Evolutionary conservation across 2,113 vertebrate species (phyloP).

Genomic region (Plestiodon gilberti): DNA sequence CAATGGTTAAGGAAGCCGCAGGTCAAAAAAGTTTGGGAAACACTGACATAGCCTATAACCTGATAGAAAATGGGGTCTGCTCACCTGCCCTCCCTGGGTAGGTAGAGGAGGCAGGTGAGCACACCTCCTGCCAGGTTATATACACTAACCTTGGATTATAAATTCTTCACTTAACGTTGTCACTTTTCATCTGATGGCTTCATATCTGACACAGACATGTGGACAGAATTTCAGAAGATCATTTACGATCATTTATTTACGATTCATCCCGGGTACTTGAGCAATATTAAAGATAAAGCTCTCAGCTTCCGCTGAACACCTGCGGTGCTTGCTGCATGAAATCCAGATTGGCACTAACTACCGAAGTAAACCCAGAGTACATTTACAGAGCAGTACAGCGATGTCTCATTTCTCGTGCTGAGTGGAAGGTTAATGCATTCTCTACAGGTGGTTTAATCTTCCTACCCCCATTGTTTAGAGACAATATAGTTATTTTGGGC

Average conservation of each 20-base stretch:
- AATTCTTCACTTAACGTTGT: not conserved
- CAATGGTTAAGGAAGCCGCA: no score
- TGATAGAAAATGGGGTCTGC: not conserved
- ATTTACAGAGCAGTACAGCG: slow-evolving; percentile 56
- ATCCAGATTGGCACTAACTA: slow-evolving; percentile 61
- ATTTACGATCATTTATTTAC: slow-evolving; percentile 33
- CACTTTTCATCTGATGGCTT: not conserved
- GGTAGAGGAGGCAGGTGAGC: no score
- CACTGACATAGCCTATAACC: not conserved
- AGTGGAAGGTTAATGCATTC: slow-evolving; percentile 64
- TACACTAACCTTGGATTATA: not conserved
- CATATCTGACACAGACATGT: not conserved
- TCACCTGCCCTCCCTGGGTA: not conserved
- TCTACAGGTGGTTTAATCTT: slow-evolving; percentile 49
- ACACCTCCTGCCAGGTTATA: accelerated
- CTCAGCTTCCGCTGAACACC: slow-evolving; percentile 58
- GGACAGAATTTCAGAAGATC: slow-evolving; percentile 1
- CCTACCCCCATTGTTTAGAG: slow-evolving; percentile 24
- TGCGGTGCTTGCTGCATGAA: slow-evolving; percentile 59
- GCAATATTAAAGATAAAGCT: slow-evolving; percentile 55
- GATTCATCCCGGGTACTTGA: slow-evolving; percentile 55
- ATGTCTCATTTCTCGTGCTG: slow-evolving; percentile 61
- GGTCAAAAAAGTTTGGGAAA: no score
- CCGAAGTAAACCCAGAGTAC: slow-evolving; percentile 62
- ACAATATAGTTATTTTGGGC: slow-evolving; percentile 6